A percentile compares a stretch with the other conserved stretches of the same genome.
Conservation (phyloP, 2,797 vertebrate genomes). For the Rhinophrynus dorsalis region DNA sequence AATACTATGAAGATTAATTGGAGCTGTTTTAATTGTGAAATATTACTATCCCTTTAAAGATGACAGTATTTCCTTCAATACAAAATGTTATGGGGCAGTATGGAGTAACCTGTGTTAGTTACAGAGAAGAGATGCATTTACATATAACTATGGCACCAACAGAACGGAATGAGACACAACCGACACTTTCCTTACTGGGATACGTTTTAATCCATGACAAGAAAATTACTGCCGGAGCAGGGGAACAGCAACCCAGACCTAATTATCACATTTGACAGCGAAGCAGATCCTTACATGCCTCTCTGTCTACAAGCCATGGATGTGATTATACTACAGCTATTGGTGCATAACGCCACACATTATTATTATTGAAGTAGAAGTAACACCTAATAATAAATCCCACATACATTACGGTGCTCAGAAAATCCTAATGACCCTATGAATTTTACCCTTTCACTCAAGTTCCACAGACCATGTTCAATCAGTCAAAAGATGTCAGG, state of each 20-base stretch:
- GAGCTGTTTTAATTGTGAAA: too few species aligned
- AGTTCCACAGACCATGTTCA: too few species aligned
- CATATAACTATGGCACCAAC: background rate
- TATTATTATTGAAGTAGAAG: too few species aligned
- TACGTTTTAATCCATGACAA: conserved; percentile 15
- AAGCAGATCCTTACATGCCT: conserved; percentile 8
- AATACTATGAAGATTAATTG: too few species aligned
- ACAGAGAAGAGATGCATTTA: background rate
- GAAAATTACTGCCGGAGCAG: conserved; percentile 4
- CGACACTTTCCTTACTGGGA: conserved; percentile 12
- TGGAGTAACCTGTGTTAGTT: background rate
- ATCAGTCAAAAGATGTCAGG: too few species aligned
- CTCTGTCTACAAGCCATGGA: background rate
- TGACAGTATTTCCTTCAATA: background rate
- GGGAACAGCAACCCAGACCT: background rate
- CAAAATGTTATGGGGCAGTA: background rate
- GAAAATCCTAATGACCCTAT: too few species aligned
- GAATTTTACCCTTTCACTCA: too few species aligned
- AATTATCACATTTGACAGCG: conserved; percentile 13
- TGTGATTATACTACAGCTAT: background rate
- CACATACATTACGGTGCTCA: too few species aligned
- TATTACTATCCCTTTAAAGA: too few species aligned
- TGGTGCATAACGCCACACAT: too few species aligned
- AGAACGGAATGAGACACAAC: background rate
- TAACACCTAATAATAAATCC: too few species aligned